Percentiles rank a stretch among this genome's conserved stretches.
These are phyloP conservation scores for Clostera curtula DNA, from an alignment of 2,888 invertebrate species.

Conservation along the genomic window DNA sequence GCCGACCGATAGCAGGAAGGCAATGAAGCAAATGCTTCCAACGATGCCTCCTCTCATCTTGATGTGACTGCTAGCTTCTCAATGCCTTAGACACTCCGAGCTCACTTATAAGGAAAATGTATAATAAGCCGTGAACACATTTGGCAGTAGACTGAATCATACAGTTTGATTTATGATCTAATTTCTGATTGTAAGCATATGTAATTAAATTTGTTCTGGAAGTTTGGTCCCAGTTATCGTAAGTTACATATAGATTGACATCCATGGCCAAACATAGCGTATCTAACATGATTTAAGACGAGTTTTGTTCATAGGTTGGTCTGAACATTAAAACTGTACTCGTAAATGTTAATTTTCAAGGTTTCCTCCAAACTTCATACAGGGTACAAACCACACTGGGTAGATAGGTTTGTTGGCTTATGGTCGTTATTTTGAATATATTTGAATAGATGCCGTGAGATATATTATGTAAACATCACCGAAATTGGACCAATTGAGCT, in stretches of 20 bases:
- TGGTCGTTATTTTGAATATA: too few species aligned
- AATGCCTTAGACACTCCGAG: not conserved
- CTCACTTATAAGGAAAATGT: constrained; percentile 15
- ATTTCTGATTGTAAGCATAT: constrained; percentile 8
- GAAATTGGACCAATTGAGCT: too few species aligned
- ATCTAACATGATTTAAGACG: too few species aligned
- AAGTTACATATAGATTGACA: constrained; percentile 2
- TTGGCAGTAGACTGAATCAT: constrained; percentile 8
- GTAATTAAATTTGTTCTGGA: constrained; percentile 14
- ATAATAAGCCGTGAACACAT: constrained; percentile 15
- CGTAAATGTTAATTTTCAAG: too few species aligned
- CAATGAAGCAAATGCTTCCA: constrained; percentile 24
- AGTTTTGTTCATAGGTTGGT: too few species aligned
- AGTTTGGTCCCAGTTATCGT: constrained; percentile 9
- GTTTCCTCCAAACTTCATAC: too few species aligned
- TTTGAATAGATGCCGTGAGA: too few species aligned
- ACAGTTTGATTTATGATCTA: constrained; percentile 17
- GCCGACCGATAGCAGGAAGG: constrained; percentile 20
- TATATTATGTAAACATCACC: too few species aligned
- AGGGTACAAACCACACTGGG: too few species aligned
- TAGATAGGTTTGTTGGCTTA: too few species aligned
- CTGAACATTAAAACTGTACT: too few species aligned
- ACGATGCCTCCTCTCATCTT: constrained; percentile 22
- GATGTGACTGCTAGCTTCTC: not conserved
- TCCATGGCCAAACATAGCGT: not conserved